A percentile compares a stretch with the other conserved stretches of the same genome.
Evolutionary conservation across 2,888 invertebrate species (phyloP).

Genomic region (Oegoconia quadripuncta): DNA sequence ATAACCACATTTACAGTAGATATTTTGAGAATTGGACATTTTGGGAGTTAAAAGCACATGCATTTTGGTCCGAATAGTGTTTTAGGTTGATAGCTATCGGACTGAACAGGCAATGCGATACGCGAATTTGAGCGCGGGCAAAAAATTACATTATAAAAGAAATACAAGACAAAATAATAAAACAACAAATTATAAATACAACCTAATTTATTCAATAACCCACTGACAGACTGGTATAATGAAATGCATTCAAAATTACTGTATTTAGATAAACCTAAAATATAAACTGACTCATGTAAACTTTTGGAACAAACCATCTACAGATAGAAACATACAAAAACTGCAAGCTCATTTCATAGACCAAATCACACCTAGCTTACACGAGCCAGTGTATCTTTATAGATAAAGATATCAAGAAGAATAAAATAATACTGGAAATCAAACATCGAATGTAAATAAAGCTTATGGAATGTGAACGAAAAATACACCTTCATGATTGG

Average conservation of each 20-base stretch:
- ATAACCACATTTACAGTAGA: too few relatives aligned
- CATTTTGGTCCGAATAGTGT: not conserved
- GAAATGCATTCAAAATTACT: slow-evolving; percentile 75
- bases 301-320: slow-evolving; percentile 12
- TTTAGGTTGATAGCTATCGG: too few relatives aligned
- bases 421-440: slow-evolving; percentile 4
- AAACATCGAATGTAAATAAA: slow-evolving; percentile 7
- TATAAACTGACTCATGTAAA: slow-evolving; percentile 32
- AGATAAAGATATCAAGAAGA: slow-evolving; percentile 4
- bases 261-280: slow-evolving; percentile 62
- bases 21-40: not conserved
- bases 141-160: not conserved
- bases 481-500: not conserved
- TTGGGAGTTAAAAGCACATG: too few relatives aligned
- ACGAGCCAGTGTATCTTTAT: slow-evolving; percentile 20
- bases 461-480: slow-evolving; percentile 9
- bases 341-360: not conserved
- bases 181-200: slow-evolving; percentile 63
- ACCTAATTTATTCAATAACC: slow-evolving; percentile 66
- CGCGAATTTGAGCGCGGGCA: too few relatives aligned
- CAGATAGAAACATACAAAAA: not conserved
- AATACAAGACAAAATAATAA: slow-evolving; percentile 20
- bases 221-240: slow-evolving; percentile 51
- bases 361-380: slow-evolving; percentile 20
- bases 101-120: too few relatives aligned